Evolutionary conservation across 2,797 vertebrate genomes (phyloP), one percentile per base, ranked within the genome.

Genomic region (Crenuchus spilurus): DNA sequence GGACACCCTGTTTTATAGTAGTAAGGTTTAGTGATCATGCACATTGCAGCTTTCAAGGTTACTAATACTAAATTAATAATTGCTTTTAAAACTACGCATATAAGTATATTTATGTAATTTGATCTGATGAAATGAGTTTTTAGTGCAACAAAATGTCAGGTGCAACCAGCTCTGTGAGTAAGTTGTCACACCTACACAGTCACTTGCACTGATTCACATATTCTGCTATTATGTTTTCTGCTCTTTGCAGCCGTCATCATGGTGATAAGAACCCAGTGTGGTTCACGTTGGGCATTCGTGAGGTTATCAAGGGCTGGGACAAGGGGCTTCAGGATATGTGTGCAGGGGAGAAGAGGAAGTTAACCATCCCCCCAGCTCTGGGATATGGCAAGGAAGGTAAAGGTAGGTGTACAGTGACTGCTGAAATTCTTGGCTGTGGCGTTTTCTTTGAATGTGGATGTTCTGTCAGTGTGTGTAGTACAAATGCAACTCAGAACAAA

Each of bases 311-410:
- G 84, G 96, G 97, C 73, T 99, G 96, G 97, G 96, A 98, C 85
- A 96, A 91, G 83, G 96, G 96, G 71, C 87, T 99, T 80, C 90
- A 92, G 86, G 84, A 92, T 69, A 98, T 99, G 97, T 99, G 97
- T 85, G 79, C 89, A 9, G 96, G 97, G 79, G 97, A 98, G 79
- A 95, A 94, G 80, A 89, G 97, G 77, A 97, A 96, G 79, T 87
- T 99, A 46, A 94, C 86, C 18, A 60, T 98, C 72, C 96, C 96
- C 75, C 88, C 97, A 58, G 84, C 92, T 41, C 90, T 98, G 81
- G 97, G 87, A 28, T 99, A 98, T 72, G 97, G 97, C 79, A 99
- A 96, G 89, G 96, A 98, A 85, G 96, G 96, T 74, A 96, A 97
- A 97, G 97, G 97, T 99, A n/a, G 13, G 22, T n/a, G 2, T 0